phyloP scores from a whole-genome alignment of 92 coral and sea anemone species.

The Palythoa caribaeorum region DNA sequence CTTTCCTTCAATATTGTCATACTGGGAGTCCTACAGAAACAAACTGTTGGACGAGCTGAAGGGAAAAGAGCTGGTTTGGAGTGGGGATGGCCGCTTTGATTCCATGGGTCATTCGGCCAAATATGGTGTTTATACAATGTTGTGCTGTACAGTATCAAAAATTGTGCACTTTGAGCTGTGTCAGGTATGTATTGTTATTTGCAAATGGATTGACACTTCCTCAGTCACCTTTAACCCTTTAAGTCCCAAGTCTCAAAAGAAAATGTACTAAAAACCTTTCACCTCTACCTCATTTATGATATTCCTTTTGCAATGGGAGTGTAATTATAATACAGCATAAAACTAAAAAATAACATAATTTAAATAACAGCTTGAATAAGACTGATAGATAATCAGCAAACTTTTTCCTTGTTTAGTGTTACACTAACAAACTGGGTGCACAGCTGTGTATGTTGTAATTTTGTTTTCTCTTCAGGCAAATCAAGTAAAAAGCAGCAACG shows the following conservation, averaged over 20 bases:
- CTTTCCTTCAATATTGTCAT: slow-evolving; percentile 18
- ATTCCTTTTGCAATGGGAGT: no score
- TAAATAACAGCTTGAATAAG: no score
- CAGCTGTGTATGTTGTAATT: neutral
- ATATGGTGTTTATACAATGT: neutral
- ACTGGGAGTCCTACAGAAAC: slow-evolving; percentile 33
- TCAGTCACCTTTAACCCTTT: no score
- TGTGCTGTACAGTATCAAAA: neutral
- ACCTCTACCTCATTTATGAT: neutral
- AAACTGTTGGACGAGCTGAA: slow-evolving; percentile 19
- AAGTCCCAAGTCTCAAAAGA: neutral
- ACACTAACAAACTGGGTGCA: neutral
- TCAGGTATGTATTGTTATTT: neutral
- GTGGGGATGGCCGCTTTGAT: neutral
- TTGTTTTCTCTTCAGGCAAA: slow-evolving; percentile 33
- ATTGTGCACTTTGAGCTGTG: slow-evolving; percentile 3
- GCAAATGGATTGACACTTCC: no score
- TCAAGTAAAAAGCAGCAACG: slow-evolving; percentile 71
- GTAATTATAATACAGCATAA: neutral
- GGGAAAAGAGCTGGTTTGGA: slow-evolving; percentile 1
- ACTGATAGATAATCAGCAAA: neutral
- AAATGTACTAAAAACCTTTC: neutral
- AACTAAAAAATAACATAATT: neutral
- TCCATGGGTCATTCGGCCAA: neutral
- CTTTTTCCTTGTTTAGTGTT: neutral